Evolutionary conservation across 2,888 invertebrate genomes (phyloP), one percentile per base, ranked within the genome.

Genomic region (Drosophila kanekoi): DNA sequence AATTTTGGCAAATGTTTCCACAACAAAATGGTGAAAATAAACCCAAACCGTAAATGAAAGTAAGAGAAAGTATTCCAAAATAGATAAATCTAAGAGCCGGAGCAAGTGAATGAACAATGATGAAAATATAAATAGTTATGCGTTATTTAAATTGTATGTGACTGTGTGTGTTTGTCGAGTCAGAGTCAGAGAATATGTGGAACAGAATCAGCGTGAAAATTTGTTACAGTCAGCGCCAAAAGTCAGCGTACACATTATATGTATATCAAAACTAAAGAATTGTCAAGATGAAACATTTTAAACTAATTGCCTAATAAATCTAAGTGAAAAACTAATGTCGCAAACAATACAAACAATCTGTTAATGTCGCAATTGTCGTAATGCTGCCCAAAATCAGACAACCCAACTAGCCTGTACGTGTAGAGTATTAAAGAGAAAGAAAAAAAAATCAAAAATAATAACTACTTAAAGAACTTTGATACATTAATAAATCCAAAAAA

Each of bases 31-130:
- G 60, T 62, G 63, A 71, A 67, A 75, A 64, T 28, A 33, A 32
- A 40, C 40, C 44, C 58, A 52, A 66, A 66, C 65, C 47, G 51
- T 54, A 56, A 72, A 41, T 18, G 8, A 64, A 49, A 41, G 62
- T 57, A 75, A 66, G 59, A 59, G 53, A 68, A 61, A 83, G 89
- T 83, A 86, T 88, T 83, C 74, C 80, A 88, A 79, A 72, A 82
- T 60, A 62, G 72, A 64, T 78, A 84, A 71, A 51, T 64, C 44
- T 89, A 84, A 89, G 81, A 89, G 78, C 81, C 81, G 63, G 73
- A 80, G 87, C 70, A 75, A 83, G 65, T 61, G 67, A 70, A 87
- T 78, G 87, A 89, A 87, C 89, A 89, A 80, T 52, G 40, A 80
- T 49, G 60, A 64, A 35, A 37, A 49, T 35, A 53, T 70, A 70